These are phyloP conservation scores for Sesamia nonagrioides DNA, from an alignment of 1,140 invertebrate genomes.

Conservation along the genomic window DNA sequence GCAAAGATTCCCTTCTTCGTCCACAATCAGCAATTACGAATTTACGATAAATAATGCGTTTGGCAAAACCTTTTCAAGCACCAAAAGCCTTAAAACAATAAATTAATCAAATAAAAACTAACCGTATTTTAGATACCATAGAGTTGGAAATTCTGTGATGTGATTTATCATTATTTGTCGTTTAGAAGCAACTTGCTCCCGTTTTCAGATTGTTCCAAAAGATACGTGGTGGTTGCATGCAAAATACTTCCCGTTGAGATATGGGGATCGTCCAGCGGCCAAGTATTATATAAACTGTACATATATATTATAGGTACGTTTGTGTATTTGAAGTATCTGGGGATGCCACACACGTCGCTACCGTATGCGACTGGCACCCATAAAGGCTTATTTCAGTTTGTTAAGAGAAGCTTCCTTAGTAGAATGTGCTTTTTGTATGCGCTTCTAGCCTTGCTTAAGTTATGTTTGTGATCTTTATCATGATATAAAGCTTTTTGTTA, in stretches of 20 bases:
- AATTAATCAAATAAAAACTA: not conserved
- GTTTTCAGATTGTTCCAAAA: slow-evolving; percentile 83
- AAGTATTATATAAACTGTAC: slow-evolving; percentile 74
- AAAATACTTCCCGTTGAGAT: slow-evolving; percentile 84
- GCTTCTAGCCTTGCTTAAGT: not conserved
- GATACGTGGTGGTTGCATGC: slow-evolving; percentile 82
- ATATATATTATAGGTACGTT: slow-evolving; percentile 33
- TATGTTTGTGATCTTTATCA: slow-evolving; percentile 2
- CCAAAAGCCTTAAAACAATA: not conserved
- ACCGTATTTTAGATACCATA: slow-evolving; percentile 39
- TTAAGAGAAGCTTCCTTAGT: slow-evolving; percentile 36
- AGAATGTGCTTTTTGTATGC: not conserved
- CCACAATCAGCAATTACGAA: slow-evolving; percentile 77
- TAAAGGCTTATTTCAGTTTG: slow-evolving; percentile 33
- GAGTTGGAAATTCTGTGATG: slow-evolving; percentile 44
- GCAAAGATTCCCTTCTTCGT: slow-evolving; percentile 68
- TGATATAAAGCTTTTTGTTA: not conserved
- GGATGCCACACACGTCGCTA: slow-evolving; percentile 82
- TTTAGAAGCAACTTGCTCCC: slow-evolving; percentile 64
- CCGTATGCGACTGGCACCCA: slow-evolving; percentile 55
- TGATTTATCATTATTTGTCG: slow-evolving; percentile 26
- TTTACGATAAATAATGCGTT: slow-evolving; percentile 81
- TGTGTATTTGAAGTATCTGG: slow-evolving; percentile 63
- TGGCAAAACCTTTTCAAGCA: slow-evolving; percentile 52
- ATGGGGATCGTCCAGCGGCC: slow-evolving; percentile 76